Evolutionary conservation across 1,140 invertebrate genomes (phyloP).

Genomic region (Drosophila kikkawai): DNA sequence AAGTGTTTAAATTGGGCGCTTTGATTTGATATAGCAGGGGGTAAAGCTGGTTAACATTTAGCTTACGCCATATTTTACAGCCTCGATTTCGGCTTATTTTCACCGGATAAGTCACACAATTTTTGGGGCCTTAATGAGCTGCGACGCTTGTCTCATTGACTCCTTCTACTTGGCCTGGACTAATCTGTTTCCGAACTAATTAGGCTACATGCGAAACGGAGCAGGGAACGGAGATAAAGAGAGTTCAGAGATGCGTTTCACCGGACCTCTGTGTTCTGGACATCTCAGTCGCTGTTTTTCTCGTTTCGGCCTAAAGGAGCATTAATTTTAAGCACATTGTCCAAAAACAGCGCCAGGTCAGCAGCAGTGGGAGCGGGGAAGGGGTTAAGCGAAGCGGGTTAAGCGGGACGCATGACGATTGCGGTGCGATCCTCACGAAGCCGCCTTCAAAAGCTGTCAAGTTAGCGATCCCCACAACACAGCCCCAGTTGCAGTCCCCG

Average conservation of each 20-base stretch:
- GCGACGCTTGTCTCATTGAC: constrained; percentile 54
- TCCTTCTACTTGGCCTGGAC: constrained; percentile 50
- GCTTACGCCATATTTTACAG: constrained; percentile 52
- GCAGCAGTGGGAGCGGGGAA: constrained; percentile 27
- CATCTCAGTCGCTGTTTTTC: constrained; percentile 15
- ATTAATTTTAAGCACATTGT: constrained; percentile 80
- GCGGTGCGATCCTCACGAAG: constrained; percentile 73
- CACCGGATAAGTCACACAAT: constrained; percentile 15
- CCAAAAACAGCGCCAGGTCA: constrained; percentile 75
- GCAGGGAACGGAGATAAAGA: constrained; percentile 38
- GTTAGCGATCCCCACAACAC: constrained; percentile 82
- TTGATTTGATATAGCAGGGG: constrained; percentile 42
- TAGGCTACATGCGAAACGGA: constrained; percentile 67
- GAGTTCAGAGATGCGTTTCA: constrained; percentile 70
- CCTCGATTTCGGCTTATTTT: constrained; percentile 8
- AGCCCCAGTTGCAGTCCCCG: constrained; percentile 38
- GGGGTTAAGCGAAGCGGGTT: constrained; percentile 16
- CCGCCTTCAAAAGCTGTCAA: constrained; percentile 84
- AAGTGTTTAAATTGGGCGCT: constrained; percentile 59
- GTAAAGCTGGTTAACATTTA: constrained; percentile 60
- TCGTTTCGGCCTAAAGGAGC: constrained; percentile 54
- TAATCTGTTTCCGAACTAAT: constrained; percentile 74
- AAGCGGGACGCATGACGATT: constrained; percentile 58
- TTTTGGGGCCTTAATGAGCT: constrained; percentile 44
- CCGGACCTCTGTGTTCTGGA: constrained; percentile 18